Evolutionary conservation across 2,113 vertebrate species (phyloP), one percentile per base, ranked within the genome.

Genomic region (Brachypteracias leptosomus): DNA sequence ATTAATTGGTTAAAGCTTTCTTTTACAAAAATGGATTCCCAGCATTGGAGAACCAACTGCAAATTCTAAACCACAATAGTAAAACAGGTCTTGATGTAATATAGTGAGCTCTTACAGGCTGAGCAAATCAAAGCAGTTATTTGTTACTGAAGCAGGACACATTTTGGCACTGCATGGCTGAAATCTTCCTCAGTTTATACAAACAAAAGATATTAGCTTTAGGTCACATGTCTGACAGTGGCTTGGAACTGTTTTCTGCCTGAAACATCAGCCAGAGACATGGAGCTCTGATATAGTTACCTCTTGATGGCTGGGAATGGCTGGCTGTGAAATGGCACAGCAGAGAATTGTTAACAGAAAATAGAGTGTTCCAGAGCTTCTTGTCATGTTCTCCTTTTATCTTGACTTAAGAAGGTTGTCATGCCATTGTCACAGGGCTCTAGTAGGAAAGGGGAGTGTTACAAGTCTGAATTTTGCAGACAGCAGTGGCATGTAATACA

Each of bases 301-400:
- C 72, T 83, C 28, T 65, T 77, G 54, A 26, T 73, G 42, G 33
- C 81, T 76, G 65, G 25, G 47, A 31, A 22, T 12, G 10, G 19
- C 72, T 90, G 61, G 28, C 85, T 79, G 61, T 13, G 24, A 91
- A 70, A 78, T 81, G 46, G 16, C 3, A 0, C 0, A 0, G 68
- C 87, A 93, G 87, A 73, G 81, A 59, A 29, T 54, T 7, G 19
- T 93, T 92, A 72, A 65, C 31, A 51, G 68, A 68, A 86, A 58
- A 94, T 7, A 84, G 80, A 72, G 87, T 91, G 38, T 89, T 61
- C 36, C 47, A 95, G 79, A 66, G 24, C 44, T 63, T 22, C 70
- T 95, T 89, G 66, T 81, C 62, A 14, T 90, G 40, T 58, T 72
- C 68, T 88, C 16, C 24, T 84, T 59, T 96, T 96, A 73, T 93